Evolutionary conservation across 2,797 vertebrate genomes (phyloP).

Genomic region (Spinus pinus): DNA sequence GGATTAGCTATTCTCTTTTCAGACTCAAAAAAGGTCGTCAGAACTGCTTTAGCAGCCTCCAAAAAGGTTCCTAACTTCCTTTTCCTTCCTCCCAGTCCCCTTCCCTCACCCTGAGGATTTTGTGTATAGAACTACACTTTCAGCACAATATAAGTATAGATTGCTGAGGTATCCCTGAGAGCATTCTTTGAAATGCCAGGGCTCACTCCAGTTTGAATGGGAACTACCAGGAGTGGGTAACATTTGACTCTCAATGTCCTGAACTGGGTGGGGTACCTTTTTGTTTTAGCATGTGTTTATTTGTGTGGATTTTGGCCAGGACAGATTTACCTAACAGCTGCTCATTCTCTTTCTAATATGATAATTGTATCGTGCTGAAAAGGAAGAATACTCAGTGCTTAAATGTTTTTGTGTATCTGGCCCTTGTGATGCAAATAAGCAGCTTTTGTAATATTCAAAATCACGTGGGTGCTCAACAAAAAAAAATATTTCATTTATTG

Average conservation of each 20-base stretch:
- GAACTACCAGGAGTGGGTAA: neutral
- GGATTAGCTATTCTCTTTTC: neutral
- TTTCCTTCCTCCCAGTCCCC: neutral
- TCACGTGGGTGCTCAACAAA: neutral
- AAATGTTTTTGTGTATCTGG: neutral
- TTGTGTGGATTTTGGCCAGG: neutral
- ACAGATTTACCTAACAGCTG: conserved; percentile 21
- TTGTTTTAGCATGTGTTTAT: neutral
- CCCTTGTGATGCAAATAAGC: conserved; percentile 33
- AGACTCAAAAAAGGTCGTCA: neutral
- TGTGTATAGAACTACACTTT: neutral
- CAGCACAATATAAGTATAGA: neutral
- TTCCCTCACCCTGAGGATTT: neutral
- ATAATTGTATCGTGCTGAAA: conserved; percentile 16
- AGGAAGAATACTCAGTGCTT: neutral
- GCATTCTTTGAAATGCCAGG: neutral
- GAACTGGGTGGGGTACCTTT: neutral
- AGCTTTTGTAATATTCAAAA: conserved; percentile 23
- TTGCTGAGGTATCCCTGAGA: neutral
- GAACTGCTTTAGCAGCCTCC: neutral
- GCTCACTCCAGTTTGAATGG: neutral
- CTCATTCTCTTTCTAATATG: conserved; percentile 5
- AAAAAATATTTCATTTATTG: conserved; percentile 19
- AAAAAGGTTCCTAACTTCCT: neutral
- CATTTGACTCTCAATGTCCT: neutral